Evolutionary conservation across 92 coral and sea anemone species (phyloP).

Genomic region (Blastomussa wellsi): DNA sequence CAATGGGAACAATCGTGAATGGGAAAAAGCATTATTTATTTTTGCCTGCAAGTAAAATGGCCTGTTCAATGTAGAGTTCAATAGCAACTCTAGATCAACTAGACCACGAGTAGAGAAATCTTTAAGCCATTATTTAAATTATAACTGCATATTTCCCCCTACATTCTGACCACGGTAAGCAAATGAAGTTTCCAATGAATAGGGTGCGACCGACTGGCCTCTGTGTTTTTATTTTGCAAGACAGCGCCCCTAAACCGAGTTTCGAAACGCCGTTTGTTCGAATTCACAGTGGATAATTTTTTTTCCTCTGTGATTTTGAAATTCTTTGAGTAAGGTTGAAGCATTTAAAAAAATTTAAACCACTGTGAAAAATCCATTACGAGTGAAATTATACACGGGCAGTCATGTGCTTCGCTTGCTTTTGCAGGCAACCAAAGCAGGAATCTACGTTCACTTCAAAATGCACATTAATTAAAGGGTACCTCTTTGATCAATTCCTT

Average conservation of each 20-base stretch:
- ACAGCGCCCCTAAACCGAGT: constrained; percentile 37
- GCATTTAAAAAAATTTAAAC: background rate
- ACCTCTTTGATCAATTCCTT: constrained; percentile 88
- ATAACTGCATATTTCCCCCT: constrained; percentile 5
- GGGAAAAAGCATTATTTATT: background rate
- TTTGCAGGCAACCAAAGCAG: constrained; percentile 1
- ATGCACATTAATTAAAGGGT: constrained; percentile 3
- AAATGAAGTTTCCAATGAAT: constrained; percentile 5
- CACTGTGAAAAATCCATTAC: background rate
- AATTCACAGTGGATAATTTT: background rate
- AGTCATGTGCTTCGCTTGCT: constrained; percentile 11
- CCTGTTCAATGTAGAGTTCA: background rate
- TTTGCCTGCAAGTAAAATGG: background rate
- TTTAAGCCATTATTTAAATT: constrained; percentile 7
- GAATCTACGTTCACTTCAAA: background rate
- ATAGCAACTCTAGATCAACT: background rate
- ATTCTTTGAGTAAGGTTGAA: background rate
- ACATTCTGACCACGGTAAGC: background rate
- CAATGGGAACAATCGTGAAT: background rate
- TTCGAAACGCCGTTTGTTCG: background rate
- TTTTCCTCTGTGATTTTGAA: background rate
- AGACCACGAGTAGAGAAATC: constrained; percentile 8
- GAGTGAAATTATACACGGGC: constrained; percentile 1
- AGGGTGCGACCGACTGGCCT: constrained; percentile 25
- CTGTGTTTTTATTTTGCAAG: constrained; percentile 3